Evolutionary conservation across 92 coral and sea anemone species (phyloP).

Genomic region (Metridium senile): DNA sequence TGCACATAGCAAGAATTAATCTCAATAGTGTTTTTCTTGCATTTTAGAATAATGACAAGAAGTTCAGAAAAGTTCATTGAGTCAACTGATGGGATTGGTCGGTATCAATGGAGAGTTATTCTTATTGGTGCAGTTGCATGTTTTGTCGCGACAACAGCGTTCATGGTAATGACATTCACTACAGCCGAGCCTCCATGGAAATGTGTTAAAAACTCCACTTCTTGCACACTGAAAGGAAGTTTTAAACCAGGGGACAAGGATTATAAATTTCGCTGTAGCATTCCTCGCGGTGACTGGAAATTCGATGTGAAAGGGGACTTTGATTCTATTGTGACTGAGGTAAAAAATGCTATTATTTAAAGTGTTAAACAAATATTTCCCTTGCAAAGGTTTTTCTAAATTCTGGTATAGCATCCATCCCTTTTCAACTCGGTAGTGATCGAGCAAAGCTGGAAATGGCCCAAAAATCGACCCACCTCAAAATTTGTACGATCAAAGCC

Average conservation of each 20-base stretch:
- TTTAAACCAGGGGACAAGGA: slow-evolving; percentile 43
- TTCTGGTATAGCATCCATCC: no score
- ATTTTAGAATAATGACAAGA: background rate
- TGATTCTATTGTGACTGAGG: slow-evolving; percentile 63
- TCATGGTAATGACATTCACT: slow-evolving; percentile 45
- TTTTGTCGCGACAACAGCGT: background rate
- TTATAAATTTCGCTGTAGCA: slow-evolving; percentile 41
- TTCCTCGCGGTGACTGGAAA: slow-evolving; percentile 12
- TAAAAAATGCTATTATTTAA: background rate
- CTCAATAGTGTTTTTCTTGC: no score
- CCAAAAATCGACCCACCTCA: no score
- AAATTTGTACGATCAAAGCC: no score
- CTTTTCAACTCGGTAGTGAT: no score
- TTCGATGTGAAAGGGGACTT: slow-evolving; percentile 51
- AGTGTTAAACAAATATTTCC: background rate
- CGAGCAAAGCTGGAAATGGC: no score
- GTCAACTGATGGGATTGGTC: background rate
- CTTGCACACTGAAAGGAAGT: slow-evolving; percentile 52
- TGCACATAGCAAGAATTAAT: no score
- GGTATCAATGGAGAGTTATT: background rate
- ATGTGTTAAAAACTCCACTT: slow-evolving; percentile 55
- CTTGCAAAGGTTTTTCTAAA: no score
- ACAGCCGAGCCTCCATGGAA: slow-evolving; percentile 74
- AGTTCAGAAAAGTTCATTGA: background rate
- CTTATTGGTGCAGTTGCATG: background rate